Evolutionary conservation across 2,888 invertebrate species (phyloP), one percentile per base, ranked within the genome.

Genomic region (Empis stercorea): DNA sequence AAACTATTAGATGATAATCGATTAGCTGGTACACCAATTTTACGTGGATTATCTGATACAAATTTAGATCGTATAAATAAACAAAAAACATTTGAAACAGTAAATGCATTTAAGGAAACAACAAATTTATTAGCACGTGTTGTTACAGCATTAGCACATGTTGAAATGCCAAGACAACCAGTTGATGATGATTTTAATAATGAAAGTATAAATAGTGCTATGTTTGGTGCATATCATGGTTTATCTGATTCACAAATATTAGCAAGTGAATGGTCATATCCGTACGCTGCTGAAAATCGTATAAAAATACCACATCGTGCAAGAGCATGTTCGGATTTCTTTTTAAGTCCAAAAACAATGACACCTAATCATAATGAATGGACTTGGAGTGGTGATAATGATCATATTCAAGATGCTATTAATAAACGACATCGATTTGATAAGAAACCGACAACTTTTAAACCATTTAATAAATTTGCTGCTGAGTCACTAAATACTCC

Each of bases 1-100:
- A 56, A 40, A 40, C 20, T 40, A 4, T 17, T 71, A 17, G 45
- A 52, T 14, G 55, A 56, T 6, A 56, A 53, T 1, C 55, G 57
- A n/a, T 45, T 54, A 1, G 52, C 37, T 10, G 55, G 52, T 16
- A 54, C 53, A 4, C 55, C 59, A 42, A n/a, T 54, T 3, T 51
- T 58, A 30, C 74, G 83, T 47, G 79, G 82, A 44, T 80, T 81
- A 53, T 88, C 87, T 1, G 88, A 89, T 56, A 82, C 84, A 0
- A 87, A 88, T 64, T 71, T 89, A 40, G 75, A 80, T 49, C 76
- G 80, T 38, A 86, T 88, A 53, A 86, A 89, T 62, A 81, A 81
- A 58, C 80, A 81, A 54, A 80, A 80, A 51, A 87, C 88, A 0
- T 68, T 68, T 55, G 66, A 66, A 49, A 78, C 79, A 16, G 76